A percentile compares a stretch with the other conserved stretches of the same genome.
phyloP scores from a whole-genome alignment of 2,888 invertebrate genomes.

The Lepidonotus clava region DNA sequence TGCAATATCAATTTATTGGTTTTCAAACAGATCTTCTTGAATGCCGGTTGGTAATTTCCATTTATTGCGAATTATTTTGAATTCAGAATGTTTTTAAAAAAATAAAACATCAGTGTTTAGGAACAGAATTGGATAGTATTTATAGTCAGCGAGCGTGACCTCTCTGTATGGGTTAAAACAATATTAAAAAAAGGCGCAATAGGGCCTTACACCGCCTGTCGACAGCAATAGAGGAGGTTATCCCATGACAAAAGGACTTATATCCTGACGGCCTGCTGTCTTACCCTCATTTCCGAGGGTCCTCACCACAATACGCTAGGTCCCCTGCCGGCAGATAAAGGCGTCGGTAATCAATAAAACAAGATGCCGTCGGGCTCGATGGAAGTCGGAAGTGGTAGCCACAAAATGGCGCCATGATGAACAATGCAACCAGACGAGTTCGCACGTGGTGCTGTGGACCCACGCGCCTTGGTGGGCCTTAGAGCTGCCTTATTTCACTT shows the following conservation, averaged over 20 bases:
- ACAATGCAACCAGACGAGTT: background rate
- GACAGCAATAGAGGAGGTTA: background rate
- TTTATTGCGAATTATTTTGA: no score
- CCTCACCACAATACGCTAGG: background rate
- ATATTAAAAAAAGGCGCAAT: no score
- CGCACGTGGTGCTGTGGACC: background rate
- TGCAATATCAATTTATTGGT: no score
- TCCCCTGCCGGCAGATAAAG: background rate
- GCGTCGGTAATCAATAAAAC: background rate
- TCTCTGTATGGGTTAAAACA: no score
- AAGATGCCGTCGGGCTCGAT: background rate
- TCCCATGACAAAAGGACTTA: background rate
- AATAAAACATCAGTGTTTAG: no score
- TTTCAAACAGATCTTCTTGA: no score
- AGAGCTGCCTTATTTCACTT: conserved; percentile 31
- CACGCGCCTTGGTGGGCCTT: background rate
- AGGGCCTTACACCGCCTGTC: background rate
- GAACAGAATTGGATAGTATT: no score
- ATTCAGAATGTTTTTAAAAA: no score
- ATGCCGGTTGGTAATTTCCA: no score
- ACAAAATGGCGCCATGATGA: conserved; percentile 32
- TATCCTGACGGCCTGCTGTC: background rate
- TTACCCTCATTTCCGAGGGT: background rate
- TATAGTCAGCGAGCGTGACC: no score
- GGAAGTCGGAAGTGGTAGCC: background rate